phyloP scores from a whole-genome alignment of 1,140 invertebrate genomes.

The Saxidomus purpurata region DNA sequence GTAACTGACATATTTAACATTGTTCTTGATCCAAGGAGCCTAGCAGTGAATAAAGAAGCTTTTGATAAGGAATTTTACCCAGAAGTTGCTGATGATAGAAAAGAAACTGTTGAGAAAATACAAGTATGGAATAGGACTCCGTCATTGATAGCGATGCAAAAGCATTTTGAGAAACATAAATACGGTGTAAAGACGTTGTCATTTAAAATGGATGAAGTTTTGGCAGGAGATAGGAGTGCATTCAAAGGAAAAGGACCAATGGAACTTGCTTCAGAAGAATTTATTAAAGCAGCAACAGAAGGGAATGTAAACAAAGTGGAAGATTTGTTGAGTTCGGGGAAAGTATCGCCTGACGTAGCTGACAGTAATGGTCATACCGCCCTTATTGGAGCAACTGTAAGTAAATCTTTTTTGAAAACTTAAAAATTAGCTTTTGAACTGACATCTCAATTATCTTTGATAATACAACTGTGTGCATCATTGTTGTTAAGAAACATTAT shows the following conservation, averaged over 20 bases:
- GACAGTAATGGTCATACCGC: slow-evolving; percentile 83
- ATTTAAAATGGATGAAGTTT: slow-evolving; percentile 79
- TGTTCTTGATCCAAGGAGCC: slow-evolving; percentile 78
- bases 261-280: slow-evolving; percentile 80
- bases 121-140: slow-evolving; percentile 83
- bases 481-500: no score
- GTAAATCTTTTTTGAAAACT: slow-evolving; percentile 47
- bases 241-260: slow-evolving; percentile 79
- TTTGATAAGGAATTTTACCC: slow-evolving; percentile 82
- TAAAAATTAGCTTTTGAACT: background rate
- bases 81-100: slow-evolving; percentile 66
- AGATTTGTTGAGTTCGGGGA: slow-evolving; percentile 77
- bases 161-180: slow-evolving; percentile 80
- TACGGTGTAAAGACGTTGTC: slow-evolving; percentile 65
- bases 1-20: slow-evolving; percentile 80
- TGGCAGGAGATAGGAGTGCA: slow-evolving; percentile 78
- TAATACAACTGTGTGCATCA: no score
- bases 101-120: slow-evolving; percentile 67
- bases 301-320: slow-evolving; percentile 80
- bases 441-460: no score
- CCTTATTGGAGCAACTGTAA: slow-evolving; percentile 83
- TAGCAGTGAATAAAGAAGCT: slow-evolving; percentile 79
- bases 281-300: slow-evolving; percentile 77
- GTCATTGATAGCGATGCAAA: slow-evolving; percentile 81
- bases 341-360: slow-evolving; percentile 84